Evolutionary conservation across 2,113 vertebrate genomes (phyloP), one percentile per base, ranked within the genome.

Genomic region (Sinocyclocheilus grahami): DNA sequence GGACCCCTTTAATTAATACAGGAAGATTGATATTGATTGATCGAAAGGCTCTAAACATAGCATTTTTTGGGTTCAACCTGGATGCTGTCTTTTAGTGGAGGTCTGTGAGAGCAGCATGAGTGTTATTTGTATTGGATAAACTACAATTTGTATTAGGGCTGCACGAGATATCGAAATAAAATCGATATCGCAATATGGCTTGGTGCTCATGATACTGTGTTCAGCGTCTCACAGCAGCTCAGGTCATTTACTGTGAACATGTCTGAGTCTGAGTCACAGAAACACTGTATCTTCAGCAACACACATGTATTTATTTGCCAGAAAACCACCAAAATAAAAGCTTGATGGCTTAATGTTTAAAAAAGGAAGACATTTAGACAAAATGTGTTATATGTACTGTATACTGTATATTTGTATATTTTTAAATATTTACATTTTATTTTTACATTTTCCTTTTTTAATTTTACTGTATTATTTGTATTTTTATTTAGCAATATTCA

Each of bases 81-180:
- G 24, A 33, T 33, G 75, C 75, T 78, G 48, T 30, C 12, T 3
- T 78, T 55, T 48, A 55, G 24, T 55, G 13, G 1, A 55, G 30
- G n/a, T 76, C 74, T 76, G 5, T n/a, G 22, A 75, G 37, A 77
- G 46, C 2, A 11, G 46, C 0, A 8, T 27, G 24, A 77, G 42
- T 55, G 24, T 77, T 77, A 77, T 51, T 18, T 77, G n/a, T 33
- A 78, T 55, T 78, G n/a, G 16, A 78, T 55, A 55, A 78, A 24
- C 13, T 27, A 48, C 75, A 30, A 14, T 30, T 77, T 77, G 75
- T 77, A 30, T 53, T 77, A 30, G 46, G n/a, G 46, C 46, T 53
- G 14, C 42, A 53, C 13, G 3, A 53, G 14, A 77, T 77, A 77
- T 77, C 75, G 6, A 77, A 77, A 53, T 76, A 18, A 53, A 77